Evolutionary conservation across 2,113 vertebrate species (phyloP).

Genomic region (Tychaedon coryphoeus): DNA sequence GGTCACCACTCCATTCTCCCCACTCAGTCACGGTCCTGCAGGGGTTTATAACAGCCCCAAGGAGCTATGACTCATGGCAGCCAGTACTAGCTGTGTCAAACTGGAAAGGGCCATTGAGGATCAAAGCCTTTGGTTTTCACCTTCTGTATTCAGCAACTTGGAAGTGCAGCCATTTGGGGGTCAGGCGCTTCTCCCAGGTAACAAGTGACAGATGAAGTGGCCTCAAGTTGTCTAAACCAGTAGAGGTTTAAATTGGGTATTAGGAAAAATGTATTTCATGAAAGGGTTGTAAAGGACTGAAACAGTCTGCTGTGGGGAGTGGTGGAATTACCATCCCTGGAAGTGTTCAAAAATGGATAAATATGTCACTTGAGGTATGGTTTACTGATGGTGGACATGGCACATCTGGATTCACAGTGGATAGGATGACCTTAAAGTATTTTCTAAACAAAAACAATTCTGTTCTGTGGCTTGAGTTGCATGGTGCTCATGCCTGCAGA

Average conservation of each 20-base stretch:
- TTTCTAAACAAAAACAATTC: background rate
- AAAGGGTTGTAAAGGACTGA: background rate
- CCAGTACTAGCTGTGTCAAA: rapidly evolving
- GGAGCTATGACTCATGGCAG: rapidly evolving
- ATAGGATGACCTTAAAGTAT: background rate
- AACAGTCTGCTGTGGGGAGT: background rate
- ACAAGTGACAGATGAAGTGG: background rate
- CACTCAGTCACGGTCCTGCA: rapidly evolving
- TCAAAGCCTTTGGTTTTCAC: background rate
- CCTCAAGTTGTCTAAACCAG: background rate
- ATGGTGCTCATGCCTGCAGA: rapidly evolving
- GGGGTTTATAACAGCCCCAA: background rate
- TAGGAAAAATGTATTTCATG: background rate
- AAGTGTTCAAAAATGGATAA: rapidly evolving
- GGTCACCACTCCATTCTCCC: rapidly evolving
- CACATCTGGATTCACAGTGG: background rate
- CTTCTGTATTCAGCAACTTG: rapidly evolving
- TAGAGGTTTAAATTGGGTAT: background rate
- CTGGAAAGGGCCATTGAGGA: rapidly evolving
- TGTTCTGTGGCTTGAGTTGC: background rate
- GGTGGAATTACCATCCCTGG: background rate
- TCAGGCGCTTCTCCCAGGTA: background rate
- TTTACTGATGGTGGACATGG: background rate
- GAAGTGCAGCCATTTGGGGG: background rate
- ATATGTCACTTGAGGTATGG: background rate